Conservation (phyloP, 2,113 vertebrate species). For the Catharus fuscescens region DNA sequence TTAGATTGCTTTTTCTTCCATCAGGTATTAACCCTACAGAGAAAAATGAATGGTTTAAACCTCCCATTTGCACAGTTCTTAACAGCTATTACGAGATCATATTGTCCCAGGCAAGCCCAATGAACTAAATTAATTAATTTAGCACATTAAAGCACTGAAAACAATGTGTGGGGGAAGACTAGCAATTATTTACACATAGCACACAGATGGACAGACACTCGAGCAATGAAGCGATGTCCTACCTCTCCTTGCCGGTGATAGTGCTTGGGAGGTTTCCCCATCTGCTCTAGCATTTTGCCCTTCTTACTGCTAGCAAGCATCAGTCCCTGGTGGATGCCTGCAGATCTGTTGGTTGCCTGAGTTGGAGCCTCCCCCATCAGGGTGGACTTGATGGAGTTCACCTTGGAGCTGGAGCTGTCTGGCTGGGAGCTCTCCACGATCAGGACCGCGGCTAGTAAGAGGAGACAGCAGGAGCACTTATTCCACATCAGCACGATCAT, state of each 20-base stretch:
- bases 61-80: neutral
- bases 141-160: neutral
- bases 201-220: neutral
- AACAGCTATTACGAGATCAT: neutral
- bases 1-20: neutral
- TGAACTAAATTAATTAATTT: neutral
- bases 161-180: neutral
- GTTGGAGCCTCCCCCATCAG: conserved; percentile 82
- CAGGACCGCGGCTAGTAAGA: conserved; percentile 84
- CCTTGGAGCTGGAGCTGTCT: conserved; percentile 83
- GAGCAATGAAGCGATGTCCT: neutral
- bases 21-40: neutral
- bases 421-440: conserved; percentile 85
- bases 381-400: conserved; percentile 93
- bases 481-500: conserved; percentile 82
- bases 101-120: neutral
- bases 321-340: conserved; percentile 75
- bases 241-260: conserved; percentile 64
- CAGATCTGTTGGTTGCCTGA: conserved; percentile 83
- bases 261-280: conserved; percentile 72
- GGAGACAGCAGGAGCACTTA: conserved; percentile 81
- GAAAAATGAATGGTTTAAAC: neutral
- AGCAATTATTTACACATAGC: neutral
- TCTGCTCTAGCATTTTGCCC: conserved; percentile 85
- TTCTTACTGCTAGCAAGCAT: conserved; percentile 84